Base-by-base conservation (phyloP, 2,797 vertebrate genomes). In the Anolis apletophallus region DNA sequence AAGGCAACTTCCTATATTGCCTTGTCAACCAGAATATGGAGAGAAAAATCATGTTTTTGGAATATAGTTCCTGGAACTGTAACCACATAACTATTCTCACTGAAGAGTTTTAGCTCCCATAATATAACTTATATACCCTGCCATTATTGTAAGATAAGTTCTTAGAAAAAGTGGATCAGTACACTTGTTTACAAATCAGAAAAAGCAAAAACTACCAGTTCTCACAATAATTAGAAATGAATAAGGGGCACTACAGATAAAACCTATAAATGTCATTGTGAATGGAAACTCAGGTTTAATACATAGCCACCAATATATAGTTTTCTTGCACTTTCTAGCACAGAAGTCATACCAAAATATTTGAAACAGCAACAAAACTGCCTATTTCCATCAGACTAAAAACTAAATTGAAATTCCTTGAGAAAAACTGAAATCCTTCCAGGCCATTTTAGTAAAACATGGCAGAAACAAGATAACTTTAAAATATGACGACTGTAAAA, bases 401-500 rank as follows among this genome's bases (percentile, higher is more conserved):
- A 54, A 68, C 76, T 21, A 7, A 84, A 76, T 12, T 84, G 29
- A 52, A 61, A 75, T 21, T 57, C 32, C 61, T 32, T 32, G 46
- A 55, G 26, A 16, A 61, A 82, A 55, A 16, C 8, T 23, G 32
- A 54, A 64, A 57, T 57, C 73, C 5, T 83, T 57, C 82, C 75
- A 7, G 85, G 26, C 77, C 61, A 79, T 85, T 88, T 68, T 50
- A 64, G 10, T 36, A 5, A 46, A 85, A 89, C 29, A 36, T 19
- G 40, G 36, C 40, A 91, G 85, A 32, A 91, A 75, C 40, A 87
- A 46, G 29, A 88, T 72, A 55, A 78, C 54, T 34, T 36, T 13
- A 88, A 93, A 75, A 85, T 74, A 84, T 0, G 1, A 26, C 40
- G 84, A 88, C 90, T 93, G 87, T 93, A 95, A 95, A 95, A 93